Percentiles rank a stretch among this genome's conserved stretches.
Evolutionary conservation across 2,113 vertebrate genomes (phyloP).

Genomic region (Charina bottae): DNA sequence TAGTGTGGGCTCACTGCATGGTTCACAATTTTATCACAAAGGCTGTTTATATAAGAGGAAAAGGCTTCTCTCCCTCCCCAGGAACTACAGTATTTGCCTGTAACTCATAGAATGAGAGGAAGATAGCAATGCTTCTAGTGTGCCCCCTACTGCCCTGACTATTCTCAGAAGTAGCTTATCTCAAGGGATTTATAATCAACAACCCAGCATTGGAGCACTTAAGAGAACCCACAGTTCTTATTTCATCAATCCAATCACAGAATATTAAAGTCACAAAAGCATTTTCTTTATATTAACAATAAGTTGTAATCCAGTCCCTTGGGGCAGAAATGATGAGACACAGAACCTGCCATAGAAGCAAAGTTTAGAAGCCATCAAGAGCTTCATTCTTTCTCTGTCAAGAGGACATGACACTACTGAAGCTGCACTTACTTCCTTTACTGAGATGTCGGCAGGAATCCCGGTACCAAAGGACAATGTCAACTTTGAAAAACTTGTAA

Average conservation of each 20-base stretch:
- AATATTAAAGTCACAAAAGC: neutral
- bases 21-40: neutral
- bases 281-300: neutral
- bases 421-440: constrained; percentile 76
- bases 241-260: neutral
- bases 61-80: neutral
- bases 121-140: neutral
- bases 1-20: no score
- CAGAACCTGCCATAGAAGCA: neutral
- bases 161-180: neutral
- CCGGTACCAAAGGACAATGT: constrained; percentile 89
- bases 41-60: neutral
- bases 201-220: neutral
- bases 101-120: neutral
- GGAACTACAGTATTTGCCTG: neutral
- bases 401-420: neutral
- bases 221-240: neutral
- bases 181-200: neutral
- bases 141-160: neutral
- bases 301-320: neutral
- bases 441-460: constrained; percentile 73
- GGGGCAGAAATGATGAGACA: neutral
- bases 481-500: constrained; percentile 86
- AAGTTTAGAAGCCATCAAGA: neutral
- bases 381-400: neutral